Conservation (phyloP, 2,888 invertebrate species). For the Melitaea athalia region DNA sequence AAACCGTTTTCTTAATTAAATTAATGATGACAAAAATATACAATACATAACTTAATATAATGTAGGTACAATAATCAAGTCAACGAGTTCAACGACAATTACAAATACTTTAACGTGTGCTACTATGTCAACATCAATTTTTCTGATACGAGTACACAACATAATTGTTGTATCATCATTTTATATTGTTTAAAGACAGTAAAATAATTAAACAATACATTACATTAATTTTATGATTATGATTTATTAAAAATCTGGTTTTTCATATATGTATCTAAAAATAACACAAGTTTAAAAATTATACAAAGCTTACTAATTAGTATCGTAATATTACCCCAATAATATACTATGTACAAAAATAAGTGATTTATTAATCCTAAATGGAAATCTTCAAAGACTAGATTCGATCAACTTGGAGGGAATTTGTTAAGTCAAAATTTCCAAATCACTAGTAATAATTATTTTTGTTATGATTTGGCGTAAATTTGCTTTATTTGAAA, state of each 20-base stretch:
- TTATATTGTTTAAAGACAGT: no score
- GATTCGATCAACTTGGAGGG: slow-evolving; percentile 34
- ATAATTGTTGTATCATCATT: no score
- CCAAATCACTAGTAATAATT: slow-evolving; percentile 7
- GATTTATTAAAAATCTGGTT: background rate
- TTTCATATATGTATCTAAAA: background rate
- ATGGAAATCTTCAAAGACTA: slow-evolving; percentile 9
- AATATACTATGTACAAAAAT: slow-evolving; percentile 17
- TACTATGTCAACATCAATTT: no score
- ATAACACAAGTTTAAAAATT: background rate
- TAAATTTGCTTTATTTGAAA: no score
- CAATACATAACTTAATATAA: no score
- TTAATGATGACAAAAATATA: no score
- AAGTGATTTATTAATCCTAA: slow-evolving; percentile 16
- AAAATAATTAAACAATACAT: background rate
- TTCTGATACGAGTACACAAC: no score
- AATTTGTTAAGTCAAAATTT: slow-evolving; percentile 21
- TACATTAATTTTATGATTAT: background rate
- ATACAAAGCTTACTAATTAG: background rate
- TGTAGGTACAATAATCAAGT: no score
- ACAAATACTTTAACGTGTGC: no score
- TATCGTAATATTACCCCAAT: background rate
- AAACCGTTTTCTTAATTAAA: no score
- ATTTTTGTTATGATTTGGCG: slow-evolving; percentile 10
- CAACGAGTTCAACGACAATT: no score